phyloP scores from a whole-genome alignment of 92 coral and sea anemone genomes.

The Parazoanthus darwini region DNA sequence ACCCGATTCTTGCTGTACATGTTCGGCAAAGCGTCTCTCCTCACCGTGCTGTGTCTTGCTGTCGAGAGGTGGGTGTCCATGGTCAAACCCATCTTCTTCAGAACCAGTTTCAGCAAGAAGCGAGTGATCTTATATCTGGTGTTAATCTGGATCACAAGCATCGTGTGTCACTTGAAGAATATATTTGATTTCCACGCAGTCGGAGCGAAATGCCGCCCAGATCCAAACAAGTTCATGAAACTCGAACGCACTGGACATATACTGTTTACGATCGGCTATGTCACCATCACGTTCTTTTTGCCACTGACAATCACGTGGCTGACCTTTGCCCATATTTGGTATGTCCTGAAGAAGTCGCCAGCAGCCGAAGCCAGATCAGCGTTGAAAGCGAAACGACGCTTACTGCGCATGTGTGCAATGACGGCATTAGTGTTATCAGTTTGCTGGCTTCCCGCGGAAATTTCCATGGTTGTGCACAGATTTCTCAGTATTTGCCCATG shows the following conservation, averaged over 20 bases:
- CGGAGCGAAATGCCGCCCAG: not conserved
- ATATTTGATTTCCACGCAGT: too few species aligned
- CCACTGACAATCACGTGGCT: slow-evolving; percentile 43
- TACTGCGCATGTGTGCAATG: slow-evolving; percentile 68
- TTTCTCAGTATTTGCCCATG: too few species aligned
- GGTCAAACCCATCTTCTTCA: not conserved
- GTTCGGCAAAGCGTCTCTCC: not conserved
- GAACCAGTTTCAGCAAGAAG: not conserved
- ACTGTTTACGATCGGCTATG: slow-evolving; percentile 18
- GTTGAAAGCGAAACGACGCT: slow-evolving; percentile 27
- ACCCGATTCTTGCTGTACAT: not conserved
- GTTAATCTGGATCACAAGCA: not conserved
- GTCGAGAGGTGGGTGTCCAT: not conserved
- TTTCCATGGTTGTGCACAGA: too few species aligned
- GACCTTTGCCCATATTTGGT: slow-evolving; percentile 44
- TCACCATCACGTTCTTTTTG: slow-evolving; percentile 41
- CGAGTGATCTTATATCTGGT: not conserved
- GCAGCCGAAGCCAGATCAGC: not conserved
- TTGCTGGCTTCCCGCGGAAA: slow-evolving; percentile 65
- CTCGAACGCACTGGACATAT: too few species aligned
- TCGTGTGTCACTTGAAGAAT: not conserved
- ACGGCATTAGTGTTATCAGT: slow-evolving; percentile 63
- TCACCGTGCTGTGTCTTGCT: not conserved
- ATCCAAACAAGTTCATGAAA: not conserved
- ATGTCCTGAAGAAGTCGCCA: not conserved